Evolutionary conservation across 2,797 vertebrate species (phyloP).

Genomic region (Rhinichthys osculus): DNA sequence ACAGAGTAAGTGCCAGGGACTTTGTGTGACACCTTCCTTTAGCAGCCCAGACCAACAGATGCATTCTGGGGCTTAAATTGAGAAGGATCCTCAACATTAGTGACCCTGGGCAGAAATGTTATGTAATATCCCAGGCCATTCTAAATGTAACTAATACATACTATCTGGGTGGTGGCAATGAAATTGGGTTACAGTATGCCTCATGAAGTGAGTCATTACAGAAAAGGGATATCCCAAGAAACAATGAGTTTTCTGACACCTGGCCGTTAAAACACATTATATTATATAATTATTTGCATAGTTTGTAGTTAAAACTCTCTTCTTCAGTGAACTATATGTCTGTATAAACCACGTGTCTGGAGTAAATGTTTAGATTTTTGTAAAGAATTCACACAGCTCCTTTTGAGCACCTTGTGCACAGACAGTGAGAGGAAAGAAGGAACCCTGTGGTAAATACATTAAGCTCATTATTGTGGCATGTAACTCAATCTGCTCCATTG

Average conservation of each 20-base stretch:
- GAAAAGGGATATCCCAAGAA: constrained; percentile 22
- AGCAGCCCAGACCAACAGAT: constrained; percentile 3
- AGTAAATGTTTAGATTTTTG: neutral
- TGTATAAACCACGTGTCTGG: neutral
- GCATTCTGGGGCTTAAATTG: constrained; percentile 18
- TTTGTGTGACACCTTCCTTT: constrained; percentile 9
- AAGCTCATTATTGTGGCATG: constrained; percentile 57
- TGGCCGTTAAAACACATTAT: neutral
- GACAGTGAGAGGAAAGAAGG: constrained; percentile 49
- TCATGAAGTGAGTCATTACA: constrained; percentile 9
- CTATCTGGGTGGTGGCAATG: constrained; percentile 18
- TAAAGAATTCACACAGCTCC: constrained; percentile 23
- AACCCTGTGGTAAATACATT: constrained; percentile 56
- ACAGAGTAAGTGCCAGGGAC: constrained; percentile 27
- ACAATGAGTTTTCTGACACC: constrained; percentile 12
- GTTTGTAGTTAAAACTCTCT: neutral
- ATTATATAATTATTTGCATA: neutral
- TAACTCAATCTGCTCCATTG: constrained; percentile 57
- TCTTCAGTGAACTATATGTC: neutral
- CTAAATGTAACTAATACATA: constrained; percentile 15
- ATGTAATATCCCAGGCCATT: constrained; percentile 7
- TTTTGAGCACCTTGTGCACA: constrained; percentile 36
- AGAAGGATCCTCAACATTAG: constrained; percentile 25
- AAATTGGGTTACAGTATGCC: constrained; percentile 12
- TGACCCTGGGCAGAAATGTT: constrained; percentile 9